Evolutionary conservation across 2,113 vertebrate species (phyloP).

Genomic region (Phalacrocorax brasilianus): DNA sequence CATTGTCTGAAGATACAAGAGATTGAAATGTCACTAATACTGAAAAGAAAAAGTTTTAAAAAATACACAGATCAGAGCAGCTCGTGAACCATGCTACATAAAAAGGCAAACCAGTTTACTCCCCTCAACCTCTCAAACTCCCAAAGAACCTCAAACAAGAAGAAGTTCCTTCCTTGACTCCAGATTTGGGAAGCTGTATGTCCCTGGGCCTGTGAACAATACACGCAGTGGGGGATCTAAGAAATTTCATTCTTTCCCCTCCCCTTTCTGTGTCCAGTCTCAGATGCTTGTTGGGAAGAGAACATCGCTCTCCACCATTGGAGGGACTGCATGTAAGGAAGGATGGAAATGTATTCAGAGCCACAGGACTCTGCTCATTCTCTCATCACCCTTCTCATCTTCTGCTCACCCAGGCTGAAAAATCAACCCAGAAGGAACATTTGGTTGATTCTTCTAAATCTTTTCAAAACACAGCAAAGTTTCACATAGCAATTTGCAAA

Average conservation of each 20-base stretch:
- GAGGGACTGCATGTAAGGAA: not conserved
- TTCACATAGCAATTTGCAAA: not conserved
- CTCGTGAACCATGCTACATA: not conserved
- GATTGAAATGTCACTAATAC: not conserved
- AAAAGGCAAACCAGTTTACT: not conserved
- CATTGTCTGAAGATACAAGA: not conserved
- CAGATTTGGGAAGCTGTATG: not conserved
- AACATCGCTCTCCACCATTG: not conserved
- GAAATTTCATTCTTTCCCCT: not conserved
- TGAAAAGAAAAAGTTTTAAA: not conserved
- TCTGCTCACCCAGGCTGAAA: not conserved
- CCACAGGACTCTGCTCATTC: not conserved
- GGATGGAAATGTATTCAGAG: not conserved
- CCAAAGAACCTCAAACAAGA: not conserved
- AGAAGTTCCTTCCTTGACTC: not conserved
- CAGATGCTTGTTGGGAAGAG: not conserved
- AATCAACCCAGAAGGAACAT: not conserved
- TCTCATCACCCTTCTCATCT: not conserved
- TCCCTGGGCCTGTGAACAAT: not conserved
- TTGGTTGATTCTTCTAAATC: not conserved
- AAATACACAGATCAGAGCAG: not conserved
- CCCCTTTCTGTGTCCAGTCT: not conserved
- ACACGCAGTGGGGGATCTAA: fast-evolving
- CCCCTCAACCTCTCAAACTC: not conserved
- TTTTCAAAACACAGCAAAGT: not conserved